Base-by-base conservation (phyloP, 1,140 invertebrate genomes). In the Bombus superbus region DNA sequence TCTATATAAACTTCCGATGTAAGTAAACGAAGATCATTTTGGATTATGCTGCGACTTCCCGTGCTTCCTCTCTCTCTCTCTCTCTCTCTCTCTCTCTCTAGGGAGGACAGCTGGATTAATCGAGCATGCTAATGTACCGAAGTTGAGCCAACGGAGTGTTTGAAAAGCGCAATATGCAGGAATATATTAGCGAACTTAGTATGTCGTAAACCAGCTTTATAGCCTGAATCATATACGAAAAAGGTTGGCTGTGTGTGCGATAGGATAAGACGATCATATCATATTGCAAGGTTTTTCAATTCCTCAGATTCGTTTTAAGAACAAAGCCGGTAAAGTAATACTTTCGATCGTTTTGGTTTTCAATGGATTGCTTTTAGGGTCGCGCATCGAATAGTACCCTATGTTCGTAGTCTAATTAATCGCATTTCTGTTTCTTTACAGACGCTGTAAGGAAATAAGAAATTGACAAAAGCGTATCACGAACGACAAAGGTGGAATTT, bases 21-120 rank as follows among this genome's bases (percentile, higher is more conserved):
- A 80, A 68, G 64, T 69, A 66, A 53, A 47, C 77, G 78, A 42
- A 69, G 66, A 69, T 80, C 22, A 47, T 80, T 80, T 80, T 53
- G n/a, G 28, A 79, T 44, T 79, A 44, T 15, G 13, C 35, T 18
- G 72, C 35, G 22, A 38, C 22, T 9, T 28, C 10, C 3, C 22
- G 18, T 53, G 5, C 6, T 59, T 59, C 28, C 59, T 28, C 25
- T 28, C 57, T 11, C 44, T 47, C 11, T 47, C 44, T 47, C 44
- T 44, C 42, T 47, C 8, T 59, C 35, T 10, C 28, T 13, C 25
- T 1, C 64, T 32, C 32, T 66, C 53, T 10, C 38, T 28, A 25
- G 35, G n/a, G 42, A 32, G 28, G 40, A 44, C 42, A n/a, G 42
- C 22, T n/a, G 74, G 53, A 76, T 76, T 76, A 76, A 76, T 76